Evolutionary conservation across 2,797 vertebrate genomes (phyloP), one percentile per base, ranked within the genome.

Genomic region (Bovichtus diacanthus): DNA sequence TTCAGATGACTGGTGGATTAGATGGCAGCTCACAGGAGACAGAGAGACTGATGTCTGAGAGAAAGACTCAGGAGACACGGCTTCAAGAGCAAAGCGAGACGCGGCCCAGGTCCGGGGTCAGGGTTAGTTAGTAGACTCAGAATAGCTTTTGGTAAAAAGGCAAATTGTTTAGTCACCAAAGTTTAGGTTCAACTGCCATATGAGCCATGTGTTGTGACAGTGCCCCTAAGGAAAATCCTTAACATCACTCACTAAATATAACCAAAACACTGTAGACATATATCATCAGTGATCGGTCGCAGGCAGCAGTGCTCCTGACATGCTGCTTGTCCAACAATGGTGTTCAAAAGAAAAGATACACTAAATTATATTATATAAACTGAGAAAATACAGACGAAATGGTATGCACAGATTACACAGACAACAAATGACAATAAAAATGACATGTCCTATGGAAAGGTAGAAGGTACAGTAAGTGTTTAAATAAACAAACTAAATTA

Each of bases 1-100:
- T 85, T 90, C 76, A 85, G 90, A 93, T 87, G 91, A 88, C 89
- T 86, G 87, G 72, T 81, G 89, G 87, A 93, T 92, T 92, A 91
- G 81, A 90, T 78, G 78, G 79, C 74, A 77, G 83, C 86, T 88
- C 87, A 80, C 72, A 64, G 77, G 88, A 86, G 88, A 90, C 83
- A 6, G 56, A 83, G 55, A 87, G 71, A 84, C 86, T 67, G 78
- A 87, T 83, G 87, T 89, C 53, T 67, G 74, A 75, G 76, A 75
- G 76, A 68, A 77, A 55, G 72, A 75, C 87, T 81, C 76, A 9
- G 68, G 79, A 80, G 84, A 78, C 65, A 27, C 15, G n/a, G 66
- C 66, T 58, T 71, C 43, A 34, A 31, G 65, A 82, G 61, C 64
- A 29, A 53, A 75, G 47, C 1, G 21, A 76, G 62, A 76, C 18